Evolutionary conservation across 2,888 invertebrate genomes (phyloP).

Genomic region (Drosophila subquinaria): DNA sequence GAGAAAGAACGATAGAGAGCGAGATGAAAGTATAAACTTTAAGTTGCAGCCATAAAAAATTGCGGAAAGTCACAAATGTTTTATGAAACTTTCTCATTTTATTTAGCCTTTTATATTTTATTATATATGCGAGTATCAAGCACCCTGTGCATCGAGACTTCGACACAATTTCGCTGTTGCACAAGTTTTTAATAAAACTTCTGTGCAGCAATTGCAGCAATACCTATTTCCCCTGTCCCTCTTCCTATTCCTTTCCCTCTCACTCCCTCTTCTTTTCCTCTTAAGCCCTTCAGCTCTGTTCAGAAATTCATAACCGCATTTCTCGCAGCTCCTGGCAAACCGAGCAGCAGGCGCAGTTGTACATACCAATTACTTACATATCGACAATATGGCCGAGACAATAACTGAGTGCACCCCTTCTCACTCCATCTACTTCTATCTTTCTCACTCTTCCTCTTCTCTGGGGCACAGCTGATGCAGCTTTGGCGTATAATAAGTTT

Average conservation of each 20-base stretch:
- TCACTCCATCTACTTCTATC: background rate
- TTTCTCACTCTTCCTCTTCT: background rate
- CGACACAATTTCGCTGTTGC: constrained; percentile 49
- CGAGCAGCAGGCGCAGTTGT: constrained; percentile 69
- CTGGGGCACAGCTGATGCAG: constrained; percentile 52
- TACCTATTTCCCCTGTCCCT: background rate
- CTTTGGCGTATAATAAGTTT: constrained; percentile 69
- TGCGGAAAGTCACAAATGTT: constrained; percentile 77
- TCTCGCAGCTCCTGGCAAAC: constrained; percentile 49
- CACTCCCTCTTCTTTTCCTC: background rate
- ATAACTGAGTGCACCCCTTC: constrained; percentile 47
- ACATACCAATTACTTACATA: constrained; percentile 78
- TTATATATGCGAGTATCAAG: constrained; percentile 27
- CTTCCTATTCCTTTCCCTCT: background rate
- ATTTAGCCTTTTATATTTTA: constrained; percentile 61
- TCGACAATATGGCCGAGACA: constrained; percentile 70
- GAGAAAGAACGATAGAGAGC: background rate
- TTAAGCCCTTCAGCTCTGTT: constrained; percentile 33
- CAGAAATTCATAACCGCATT: constrained; percentile 77
- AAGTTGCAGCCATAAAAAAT: constrained; percentile 68
- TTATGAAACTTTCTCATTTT: constrained; percentile 75
- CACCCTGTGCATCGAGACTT: constrained; percentile 36
- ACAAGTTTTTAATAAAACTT: constrained; percentile 76
- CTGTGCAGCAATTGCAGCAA: constrained; percentile 50
- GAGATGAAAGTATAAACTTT: constrained; percentile 41